Evolutionary conservation across 2,888 invertebrate species (phyloP).

Genomic region (Scaptomyza cyrtandrae): DNA sequence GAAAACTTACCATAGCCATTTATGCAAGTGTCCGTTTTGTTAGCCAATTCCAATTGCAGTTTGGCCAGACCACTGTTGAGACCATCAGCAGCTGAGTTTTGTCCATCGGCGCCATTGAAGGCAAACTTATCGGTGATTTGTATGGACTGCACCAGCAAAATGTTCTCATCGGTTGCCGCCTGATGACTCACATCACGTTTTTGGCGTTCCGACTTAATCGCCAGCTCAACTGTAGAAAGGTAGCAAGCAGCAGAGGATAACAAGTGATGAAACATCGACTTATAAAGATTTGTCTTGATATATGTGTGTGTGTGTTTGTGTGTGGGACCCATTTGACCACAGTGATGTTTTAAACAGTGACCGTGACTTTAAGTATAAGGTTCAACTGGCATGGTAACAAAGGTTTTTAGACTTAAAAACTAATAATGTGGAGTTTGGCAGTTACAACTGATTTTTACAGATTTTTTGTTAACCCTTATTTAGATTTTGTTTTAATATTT

Average conservation of each 20-base stretch:
- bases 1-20: conserved; percentile 84
- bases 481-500: too few species aligned
- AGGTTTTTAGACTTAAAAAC: too few species aligned
- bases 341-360: conserved; percentile 45
- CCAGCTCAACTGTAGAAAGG: conserved; percentile 65
- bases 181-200: conserved; percentile 84
- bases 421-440: too few species aligned
- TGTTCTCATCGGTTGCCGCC: conserved; percentile 88
- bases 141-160: conserved; percentile 95
- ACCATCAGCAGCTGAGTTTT: conserved; percentile 51
- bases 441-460: too few species aligned
- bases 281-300: background rate
- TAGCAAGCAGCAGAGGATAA: conserved; percentile 53
- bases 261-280: conserved; percentile 46
- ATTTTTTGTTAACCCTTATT: too few species aligned
- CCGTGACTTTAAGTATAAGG: background rate
- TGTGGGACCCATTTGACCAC: conserved; percentile 36
- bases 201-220: conserved; percentile 78
- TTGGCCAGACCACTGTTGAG: conserved; percentile 87
- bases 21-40: conserved; percentile 83
- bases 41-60: conserved; percentile 88
- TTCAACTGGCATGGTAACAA: background rate
- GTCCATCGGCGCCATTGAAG: conserved; percentile 87
- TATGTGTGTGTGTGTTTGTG: background rate
- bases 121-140: conserved; percentile 97